Base-by-base conservation (phyloP, 2,797 vertebrate species). In the Perodicticus potto region DNA sequence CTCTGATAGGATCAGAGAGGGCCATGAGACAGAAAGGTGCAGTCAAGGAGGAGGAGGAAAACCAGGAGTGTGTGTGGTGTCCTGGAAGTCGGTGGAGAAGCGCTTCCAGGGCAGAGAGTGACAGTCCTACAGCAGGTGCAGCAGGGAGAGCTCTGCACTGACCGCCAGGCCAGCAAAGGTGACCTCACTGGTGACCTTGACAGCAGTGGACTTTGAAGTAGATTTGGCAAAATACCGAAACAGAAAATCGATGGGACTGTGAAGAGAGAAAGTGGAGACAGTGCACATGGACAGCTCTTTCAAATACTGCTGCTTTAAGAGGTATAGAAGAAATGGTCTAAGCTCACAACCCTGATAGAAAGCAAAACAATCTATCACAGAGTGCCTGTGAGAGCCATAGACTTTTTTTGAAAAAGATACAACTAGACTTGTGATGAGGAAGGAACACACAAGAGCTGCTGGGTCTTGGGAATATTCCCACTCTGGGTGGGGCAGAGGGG, bases 301-400 rank as follows among this genome's bases (percentile, higher is more conserved):
- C 10, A 32, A 25, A 53, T 70, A 70, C 22, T 59, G 61, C 85
- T 81, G 19, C 61, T 82, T 84, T 70, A 86, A 83, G 78, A 10
- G 10, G 22, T 25, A 85, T 57, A 17, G 32, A 94, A 81, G 74
- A 89, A 95, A 85, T 69, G 32, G 27, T 19, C 91, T 67, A 76
- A 84, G n/a, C 43, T 93, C 29, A 96, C 7, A 69, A 91, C 92
- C 3, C 67, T 27, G 77, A 63, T 34, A 8, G 14, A 59, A 78
- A 90, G 59, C 43, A 83, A 87, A 74, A 73, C 22, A 87, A 87
- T 89, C 84, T 81, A 55, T 45, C 57, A 96, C 83, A 86, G 49
- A 89, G 93, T 67, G 29, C 13, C 55, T 92, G 32, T 5, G 63
- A 61, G 61, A 67, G 7, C 40, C n/a, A 74, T 27, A 20, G 27